Evolutionary conservation across 1,140 invertebrate genomes (phyloP).

Genomic region (Zaprionus lachaisei): DNA sequence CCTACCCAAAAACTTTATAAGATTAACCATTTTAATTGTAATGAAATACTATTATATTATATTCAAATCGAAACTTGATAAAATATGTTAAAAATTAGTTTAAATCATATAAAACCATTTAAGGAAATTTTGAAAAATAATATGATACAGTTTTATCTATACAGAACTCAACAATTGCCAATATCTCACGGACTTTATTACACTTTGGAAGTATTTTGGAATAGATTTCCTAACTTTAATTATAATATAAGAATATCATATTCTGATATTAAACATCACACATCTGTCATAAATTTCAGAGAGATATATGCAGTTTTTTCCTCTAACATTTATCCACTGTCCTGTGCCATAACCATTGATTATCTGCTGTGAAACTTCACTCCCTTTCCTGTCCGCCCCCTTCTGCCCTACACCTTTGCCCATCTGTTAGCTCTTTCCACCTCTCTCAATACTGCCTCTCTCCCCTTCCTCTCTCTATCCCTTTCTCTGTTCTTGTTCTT

Average conservation of each 20-base stretch:
- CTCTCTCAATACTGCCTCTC: neutral
- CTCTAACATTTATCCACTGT: conserved; percentile 32
- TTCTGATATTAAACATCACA: neutral
- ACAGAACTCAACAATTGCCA: no score
- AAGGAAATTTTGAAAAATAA: no score
- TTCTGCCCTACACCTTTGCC: neutral
- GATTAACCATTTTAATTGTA: no score
- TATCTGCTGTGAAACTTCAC: neutral
- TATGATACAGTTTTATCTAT: no score
- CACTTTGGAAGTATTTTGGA: no score
- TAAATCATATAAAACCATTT: no score
- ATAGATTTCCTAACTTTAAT: neutral
- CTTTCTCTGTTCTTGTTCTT: conserved; percentile 46
- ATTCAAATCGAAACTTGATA: no score
- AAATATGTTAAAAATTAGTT: no score
- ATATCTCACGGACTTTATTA: no score
- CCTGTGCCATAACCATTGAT: conserved; percentile 33
- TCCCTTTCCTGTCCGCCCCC: conserved; percentile 4
- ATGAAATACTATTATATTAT: no score
- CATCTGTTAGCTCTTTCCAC: neutral
- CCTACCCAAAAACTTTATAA: no score
- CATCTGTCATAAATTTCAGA: neutral
- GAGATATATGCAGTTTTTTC: neutral
- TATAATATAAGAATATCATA: neutral
- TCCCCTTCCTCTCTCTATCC: neutral